These are phyloP conservation scores for Sciurus niger DNA, from an alignment of 2,113 vertebrate genomes.

Conservation along the genomic window DNA sequence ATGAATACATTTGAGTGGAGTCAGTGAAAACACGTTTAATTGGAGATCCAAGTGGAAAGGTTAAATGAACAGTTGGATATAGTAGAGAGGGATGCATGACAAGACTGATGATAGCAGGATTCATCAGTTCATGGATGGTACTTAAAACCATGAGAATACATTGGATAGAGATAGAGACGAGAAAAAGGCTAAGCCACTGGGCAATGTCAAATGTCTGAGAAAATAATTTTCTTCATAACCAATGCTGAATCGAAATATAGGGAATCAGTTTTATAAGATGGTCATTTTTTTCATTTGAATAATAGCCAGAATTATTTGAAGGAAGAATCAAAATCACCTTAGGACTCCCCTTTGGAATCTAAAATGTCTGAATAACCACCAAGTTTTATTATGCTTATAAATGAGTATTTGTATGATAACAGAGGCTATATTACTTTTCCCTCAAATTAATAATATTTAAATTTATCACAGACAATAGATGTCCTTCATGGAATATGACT, in stretches of 20 bases:
- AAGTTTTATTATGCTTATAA: not conserved
- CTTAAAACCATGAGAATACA: not conserved
- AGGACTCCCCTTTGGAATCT: not conserved
- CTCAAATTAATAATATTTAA: constrained; percentile 2
- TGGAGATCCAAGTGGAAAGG: not conserved
- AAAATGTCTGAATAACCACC: not conserved
- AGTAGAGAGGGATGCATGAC: not conserved
- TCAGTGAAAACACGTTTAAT: not conserved
- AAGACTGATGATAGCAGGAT: not conserved
- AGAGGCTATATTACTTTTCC: not conserved
- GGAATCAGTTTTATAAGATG: not conserved
- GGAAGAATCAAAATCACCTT: not conserved
- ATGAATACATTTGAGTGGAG: not conserved
- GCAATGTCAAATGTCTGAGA: not conserved
- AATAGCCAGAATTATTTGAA: constrained; percentile 11
- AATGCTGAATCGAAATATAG: not conserved
- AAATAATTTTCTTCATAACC: not conserved
- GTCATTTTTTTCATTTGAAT: not conserved
- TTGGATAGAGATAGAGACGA: not conserved
- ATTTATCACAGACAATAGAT: not conserved
- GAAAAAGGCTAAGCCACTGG: not conserved
- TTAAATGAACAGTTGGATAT: not conserved
- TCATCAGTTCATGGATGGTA: no score
- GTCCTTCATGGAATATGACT: not conserved
- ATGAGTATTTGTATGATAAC: not conserved